Percentiles rank a stretch among this genome's conserved stretches.
Evolutionary conservation across 2,797 vertebrate genomes (phyloP).

Genomic region (Glyptemys insculpta): DNA sequence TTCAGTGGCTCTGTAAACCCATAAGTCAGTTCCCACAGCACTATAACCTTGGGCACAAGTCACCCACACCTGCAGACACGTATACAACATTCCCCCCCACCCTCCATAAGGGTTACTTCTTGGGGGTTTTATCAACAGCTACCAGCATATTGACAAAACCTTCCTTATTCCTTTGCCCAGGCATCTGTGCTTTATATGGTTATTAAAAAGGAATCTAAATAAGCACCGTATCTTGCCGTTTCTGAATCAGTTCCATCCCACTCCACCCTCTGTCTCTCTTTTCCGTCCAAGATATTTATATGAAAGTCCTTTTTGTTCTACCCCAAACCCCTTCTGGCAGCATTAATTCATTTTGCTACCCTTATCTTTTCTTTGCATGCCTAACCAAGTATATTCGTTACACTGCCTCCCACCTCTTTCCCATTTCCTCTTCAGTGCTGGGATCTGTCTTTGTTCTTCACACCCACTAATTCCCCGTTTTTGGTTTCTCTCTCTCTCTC

Average conservation of each 20-base stretch:
- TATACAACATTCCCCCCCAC: background rate
- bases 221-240: background rate
- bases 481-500: background rate
- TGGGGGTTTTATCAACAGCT: background rate
- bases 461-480: fast-evolving
- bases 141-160: background rate
- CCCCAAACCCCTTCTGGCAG: background rate
- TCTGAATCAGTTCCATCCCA: background rate
- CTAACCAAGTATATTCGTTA: background rate
- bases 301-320: background rate
- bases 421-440: background rate
- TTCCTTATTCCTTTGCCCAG: background rate
- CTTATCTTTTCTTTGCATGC: background rate
- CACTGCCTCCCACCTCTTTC: background rate
- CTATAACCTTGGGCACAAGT: too few relatives aligned
- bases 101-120: background rate
- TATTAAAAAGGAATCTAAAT: background rate
- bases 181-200: background rate
- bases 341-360: background rate
- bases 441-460: background rate
- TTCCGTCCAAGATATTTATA: background rate
- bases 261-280: background rate
- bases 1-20: background rate
- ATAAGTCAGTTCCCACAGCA: background rate
- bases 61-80: background rate